phyloP scores from a whole-genome alignment of 2,113 vertebrate species.

The Circaetus cinerascens region DNA sequence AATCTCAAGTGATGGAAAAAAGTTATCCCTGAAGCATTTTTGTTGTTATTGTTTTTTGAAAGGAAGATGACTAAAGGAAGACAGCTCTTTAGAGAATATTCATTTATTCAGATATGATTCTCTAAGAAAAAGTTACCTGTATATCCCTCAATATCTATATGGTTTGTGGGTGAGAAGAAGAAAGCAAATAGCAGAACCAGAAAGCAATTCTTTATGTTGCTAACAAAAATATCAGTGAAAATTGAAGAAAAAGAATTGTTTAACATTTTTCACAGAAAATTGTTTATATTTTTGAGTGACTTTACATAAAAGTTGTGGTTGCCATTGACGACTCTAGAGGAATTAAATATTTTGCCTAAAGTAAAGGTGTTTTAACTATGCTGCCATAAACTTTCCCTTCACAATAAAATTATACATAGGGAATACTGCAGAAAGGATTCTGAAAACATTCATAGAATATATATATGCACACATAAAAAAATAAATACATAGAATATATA shows the following conservation, averaged over 20 bases:
- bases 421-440: background rate
- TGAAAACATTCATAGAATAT: background rate
- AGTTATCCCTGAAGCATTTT: background rate
- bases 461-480: background rate
- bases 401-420: background rate
- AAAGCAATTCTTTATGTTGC: background rate
- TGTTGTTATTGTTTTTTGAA: background rate
- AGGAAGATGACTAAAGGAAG: background rate
- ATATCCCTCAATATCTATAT: background rate
- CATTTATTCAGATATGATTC: background rate
- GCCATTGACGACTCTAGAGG: rapidly evolving
- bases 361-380: background rate
- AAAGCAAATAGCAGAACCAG: background rate
- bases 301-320: background rate
- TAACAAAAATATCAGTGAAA: background rate
- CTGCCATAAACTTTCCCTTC: background rate
- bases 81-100: background rate
- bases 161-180: background rate
- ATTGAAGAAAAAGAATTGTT: background rate
- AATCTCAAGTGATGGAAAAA: background rate
- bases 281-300: background rate
- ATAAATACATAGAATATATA: background rate
- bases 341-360: background rate
- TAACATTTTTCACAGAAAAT: background rate
- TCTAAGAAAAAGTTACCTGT: background rate